Conservation (phyloP, 1,140 invertebrate species). For the Ooceraea biroi region DNA sequence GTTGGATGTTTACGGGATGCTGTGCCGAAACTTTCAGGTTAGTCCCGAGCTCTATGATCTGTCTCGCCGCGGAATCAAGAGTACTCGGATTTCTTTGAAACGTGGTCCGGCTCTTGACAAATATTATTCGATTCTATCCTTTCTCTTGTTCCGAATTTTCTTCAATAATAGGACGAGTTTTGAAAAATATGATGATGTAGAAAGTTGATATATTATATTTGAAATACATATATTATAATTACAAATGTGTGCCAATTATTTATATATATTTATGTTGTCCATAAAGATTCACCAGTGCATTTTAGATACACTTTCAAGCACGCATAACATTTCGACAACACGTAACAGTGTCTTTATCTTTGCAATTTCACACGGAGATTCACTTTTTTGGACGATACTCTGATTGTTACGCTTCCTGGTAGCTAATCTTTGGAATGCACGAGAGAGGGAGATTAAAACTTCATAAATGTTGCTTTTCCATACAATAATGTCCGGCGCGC, state of each 20-base stretch:
- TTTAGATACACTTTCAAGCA: too few species aligned
- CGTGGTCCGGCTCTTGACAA: not conserved
- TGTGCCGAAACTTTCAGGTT: conserved; percentile 26
- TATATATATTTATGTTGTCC: too few species aligned
- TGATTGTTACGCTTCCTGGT: not conserved
- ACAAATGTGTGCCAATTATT: too few species aligned
- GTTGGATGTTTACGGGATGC: conserved; percentile 32
- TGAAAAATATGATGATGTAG: not conserved
- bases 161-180: not conserved
- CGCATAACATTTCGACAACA: too few species aligned
- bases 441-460: conserved; percentile 13
- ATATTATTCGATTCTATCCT: not conserved
- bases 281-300: too few species aligned
- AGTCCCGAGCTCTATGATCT: conserved; percentile 13
- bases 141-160: not conserved
- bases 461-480: conserved; percentile 16
- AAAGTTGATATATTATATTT: not conserved
- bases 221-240: too few species aligned
- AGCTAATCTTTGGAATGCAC: not conserved
- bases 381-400: not conserved
- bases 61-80: conserved; percentile 24
- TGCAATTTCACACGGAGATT: too few species aligned
- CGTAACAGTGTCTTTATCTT: too few species aligned
- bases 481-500: conserved; percentile 13
- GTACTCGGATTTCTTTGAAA: conserved; percentile 25